phyloP scores from a whole-genome alignment of 2,888 invertebrate species.

The Dysmachus trigonus region DNA sequence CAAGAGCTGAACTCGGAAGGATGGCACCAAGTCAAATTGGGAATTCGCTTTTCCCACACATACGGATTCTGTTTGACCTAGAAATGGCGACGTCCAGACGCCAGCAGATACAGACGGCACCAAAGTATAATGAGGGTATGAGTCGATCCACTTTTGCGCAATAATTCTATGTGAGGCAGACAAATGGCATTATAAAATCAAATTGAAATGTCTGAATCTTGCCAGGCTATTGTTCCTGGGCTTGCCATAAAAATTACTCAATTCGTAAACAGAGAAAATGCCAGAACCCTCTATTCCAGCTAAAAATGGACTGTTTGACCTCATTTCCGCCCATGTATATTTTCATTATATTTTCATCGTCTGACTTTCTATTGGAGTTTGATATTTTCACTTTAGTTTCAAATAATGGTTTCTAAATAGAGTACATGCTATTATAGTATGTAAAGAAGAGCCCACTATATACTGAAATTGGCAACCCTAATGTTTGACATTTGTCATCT shows the following conservation, averaged over 20 bases:
- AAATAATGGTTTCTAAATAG: not conserved
- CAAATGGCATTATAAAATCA: not conserved
- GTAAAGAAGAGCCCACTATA: too few relatives aligned
- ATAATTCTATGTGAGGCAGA: slow-evolving; percentile 13
- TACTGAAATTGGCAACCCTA: too few relatives aligned
- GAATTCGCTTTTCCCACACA: not conserved
- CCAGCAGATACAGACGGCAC: not conserved
- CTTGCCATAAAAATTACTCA: not conserved
- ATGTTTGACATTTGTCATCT: too few relatives aligned
- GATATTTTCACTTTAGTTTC: not conserved
- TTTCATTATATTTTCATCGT: not conserved
- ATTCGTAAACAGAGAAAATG: not conserved
- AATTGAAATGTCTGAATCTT: slow-evolving; percentile 3
- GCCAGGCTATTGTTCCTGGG: not conserved
- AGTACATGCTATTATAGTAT: too few relatives aligned
- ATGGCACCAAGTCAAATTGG: slow-evolving; percentile 26
- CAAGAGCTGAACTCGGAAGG: not conserved
- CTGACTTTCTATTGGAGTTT: not conserved
- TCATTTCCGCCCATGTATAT: not conserved
- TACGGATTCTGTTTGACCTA: slow-evolving; percentile 15
- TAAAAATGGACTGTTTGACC: not conserved
- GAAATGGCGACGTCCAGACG: slow-evolving; percentile 37
- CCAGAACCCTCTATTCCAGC: not conserved
- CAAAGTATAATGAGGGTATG: not conserved
- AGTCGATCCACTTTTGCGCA: slow-evolving; percentile 7